phyloP scores from a whole-genome alignment of 2,797 vertebrate genomes.

The Gobionotothen gibberifrons region DNA sequence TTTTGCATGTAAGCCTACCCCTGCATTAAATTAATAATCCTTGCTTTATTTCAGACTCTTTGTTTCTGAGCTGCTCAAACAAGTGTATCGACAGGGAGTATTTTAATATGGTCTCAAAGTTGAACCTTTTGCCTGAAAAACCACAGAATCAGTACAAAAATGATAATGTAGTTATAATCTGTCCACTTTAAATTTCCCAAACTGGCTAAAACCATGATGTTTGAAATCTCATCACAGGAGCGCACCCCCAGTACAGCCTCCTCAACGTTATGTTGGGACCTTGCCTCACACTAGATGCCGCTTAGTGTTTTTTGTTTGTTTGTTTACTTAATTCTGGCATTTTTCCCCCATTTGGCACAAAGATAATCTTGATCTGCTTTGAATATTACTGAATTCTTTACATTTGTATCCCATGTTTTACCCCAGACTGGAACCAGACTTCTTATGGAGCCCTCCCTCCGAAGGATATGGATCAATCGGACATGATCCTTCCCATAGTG shows the following conservation, averaged over 20 bases:
- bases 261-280: not conserved
- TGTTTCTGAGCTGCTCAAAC: conserved; percentile 45
- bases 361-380: not conserved
- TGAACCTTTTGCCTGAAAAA: conserved; percentile 19
- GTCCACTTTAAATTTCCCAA: conserved; percentile 16
- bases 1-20: conserved; percentile 4
- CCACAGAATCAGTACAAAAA: conserved; percentile 14
- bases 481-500: conserved; percentile 98
- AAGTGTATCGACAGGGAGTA: conserved; percentile 20
- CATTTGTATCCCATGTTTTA: conserved; percentile 3
- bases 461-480: conserved; percentile 88
- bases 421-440: conserved; percentile 95
- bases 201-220: not conserved
- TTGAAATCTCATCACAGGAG: conserved; percentile 2
- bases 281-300: not conserved
- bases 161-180: conserved; percentile 5
- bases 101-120: conserved; percentile 13
- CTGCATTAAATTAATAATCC: conserved; percentile 5
- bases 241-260: not conserved
- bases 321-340: not conserved
- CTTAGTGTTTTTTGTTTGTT: not conserved
- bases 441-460: conserved; percentile 87
- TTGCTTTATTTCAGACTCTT: conserved; percentile 26
- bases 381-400: not conserved
- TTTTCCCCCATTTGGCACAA: not conserved